A percentile compares a stretch with the other conserved stretches of the same genome.
Conservation (phyloP, 2,888 invertebrate species). For the Macaria liturata region DNA sequence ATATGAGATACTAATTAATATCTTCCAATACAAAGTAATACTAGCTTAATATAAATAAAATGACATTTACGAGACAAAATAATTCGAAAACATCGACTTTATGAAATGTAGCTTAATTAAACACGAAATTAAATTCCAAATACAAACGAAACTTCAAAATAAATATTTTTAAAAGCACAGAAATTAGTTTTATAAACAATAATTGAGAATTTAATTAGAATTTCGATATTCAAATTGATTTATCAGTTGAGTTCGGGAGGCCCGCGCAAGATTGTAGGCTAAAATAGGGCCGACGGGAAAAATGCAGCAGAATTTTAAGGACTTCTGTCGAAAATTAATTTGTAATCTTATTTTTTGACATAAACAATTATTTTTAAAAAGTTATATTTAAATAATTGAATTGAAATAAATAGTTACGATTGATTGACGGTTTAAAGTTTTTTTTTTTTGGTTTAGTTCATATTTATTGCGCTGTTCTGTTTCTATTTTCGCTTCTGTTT, state of each 20-base stretch:
- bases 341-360: background rate
- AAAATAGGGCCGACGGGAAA: conserved; percentile 77
- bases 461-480: too few relatives aligned
- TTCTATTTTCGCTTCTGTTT: too few relatives aligned
- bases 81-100: too few relatives aligned
- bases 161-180: too few relatives aligned
- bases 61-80: too few relatives aligned
- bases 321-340: background rate
- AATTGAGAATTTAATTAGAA: background rate
- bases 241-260: conserved; percentile 40
- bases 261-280: conserved; percentile 68
- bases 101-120: too few relatives aligned
- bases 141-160: too few relatives aligned
- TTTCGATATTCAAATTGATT: conserved; percentile 15
- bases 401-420: background rate
- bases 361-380: background rate
- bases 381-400: background rate
- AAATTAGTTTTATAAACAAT: too few relatives aligned
- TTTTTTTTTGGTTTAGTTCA: too few relatives aligned
- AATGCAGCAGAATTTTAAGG: conserved; percentile 43
- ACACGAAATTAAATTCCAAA: too few relatives aligned
- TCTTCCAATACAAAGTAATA: background rate
- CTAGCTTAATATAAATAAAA: too few relatives aligned
- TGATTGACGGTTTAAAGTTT: too few relatives aligned
- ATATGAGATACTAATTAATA: conserved; percentile 7